Percentiles rank a stretch among this genome's conserved stretches.
These are phyloP conservation scores for Rhinolophus sinicus DNA, from an alignment of 2,113 vertebrate genomes.

Conservation along the genomic window DNA sequence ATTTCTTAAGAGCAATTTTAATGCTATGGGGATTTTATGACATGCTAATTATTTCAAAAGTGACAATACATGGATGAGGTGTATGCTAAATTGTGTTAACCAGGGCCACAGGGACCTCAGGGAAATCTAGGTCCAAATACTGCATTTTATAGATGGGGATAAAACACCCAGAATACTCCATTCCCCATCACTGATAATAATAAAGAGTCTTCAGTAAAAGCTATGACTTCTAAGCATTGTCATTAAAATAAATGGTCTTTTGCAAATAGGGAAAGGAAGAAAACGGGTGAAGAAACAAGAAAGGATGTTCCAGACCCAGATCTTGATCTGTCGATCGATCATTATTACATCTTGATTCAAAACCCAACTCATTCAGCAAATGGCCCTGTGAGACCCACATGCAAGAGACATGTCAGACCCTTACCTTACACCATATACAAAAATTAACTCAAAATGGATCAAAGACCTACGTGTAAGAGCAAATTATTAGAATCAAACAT, in stretches of 20 bases:
- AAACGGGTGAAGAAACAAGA: background rate
- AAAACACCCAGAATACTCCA: background rate
- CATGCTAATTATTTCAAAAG: background rate
- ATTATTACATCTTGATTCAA: background rate
- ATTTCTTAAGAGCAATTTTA: background rate
- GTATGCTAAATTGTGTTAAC: background rate
- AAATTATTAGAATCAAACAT: background rate
- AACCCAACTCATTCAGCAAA: background rate
- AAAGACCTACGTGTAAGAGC: background rate
- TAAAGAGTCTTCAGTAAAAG: background rate
- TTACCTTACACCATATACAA: background rate
- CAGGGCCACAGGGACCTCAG: background rate
- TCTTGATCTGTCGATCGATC: background rate
- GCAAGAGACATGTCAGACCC: background rate
- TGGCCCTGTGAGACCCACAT: background rate
- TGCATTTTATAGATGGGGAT: background rate
- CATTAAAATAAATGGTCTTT: background rate
- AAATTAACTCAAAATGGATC: background rate
- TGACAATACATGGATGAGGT: background rate
- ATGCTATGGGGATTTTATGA: background rate
- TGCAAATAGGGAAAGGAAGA: background rate
- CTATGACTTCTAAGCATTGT: background rate
- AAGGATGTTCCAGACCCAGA: background rate
- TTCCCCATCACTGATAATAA: background rate
- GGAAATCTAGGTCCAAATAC: background rate